Evolutionary conservation across 2,888 invertebrate species (phyloP), one percentile per base, ranked within the genome.

Genomic region (Acronicta aceris): DNA sequence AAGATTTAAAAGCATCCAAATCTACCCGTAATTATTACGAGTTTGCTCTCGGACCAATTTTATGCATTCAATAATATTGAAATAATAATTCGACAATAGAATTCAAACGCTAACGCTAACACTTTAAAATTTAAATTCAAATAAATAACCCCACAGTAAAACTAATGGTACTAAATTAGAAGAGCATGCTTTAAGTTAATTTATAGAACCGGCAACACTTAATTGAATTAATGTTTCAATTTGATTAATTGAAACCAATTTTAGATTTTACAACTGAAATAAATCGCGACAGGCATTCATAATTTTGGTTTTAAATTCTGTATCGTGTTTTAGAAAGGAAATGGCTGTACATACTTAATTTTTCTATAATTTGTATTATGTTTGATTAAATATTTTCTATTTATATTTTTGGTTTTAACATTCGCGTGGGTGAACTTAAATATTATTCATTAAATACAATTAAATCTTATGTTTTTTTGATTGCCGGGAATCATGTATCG

Each of bases 151-250:
- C 62, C 50, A 21, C 53, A 41, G 64, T 64, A 48, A 73, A 77
- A 78, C 54, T 59, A 78, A 77, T 53, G 75, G 49, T 73, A 73
- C 73, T 55, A 59, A 79, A 76, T 79, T 76, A 77, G 79, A 77
- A 75, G 71, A 78, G 77, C 76, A 82, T 80, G 79, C 76, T 77
- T 79, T 72, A 68, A 58, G 76, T 78, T 71, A 78, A 78, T 78
- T 78, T 78, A 78, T 78, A 41, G 67, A 56, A 72, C 62, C 57
- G 57, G 72, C 65, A 65, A 64, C 68, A 63, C 65, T 78, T 78
- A 76, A 78, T 78, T 75, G 81, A 82, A 81, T 78, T 77, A 76
- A 79, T 81, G 78, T 81, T 72, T 74, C 81, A 79, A 76, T 79
- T 68, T 78, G 77, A 74, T 79, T 79, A 79, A 82, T 81, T 81